Percentiles rank a stretch among this genome's conserved stretches.
phyloP scores from a whole-genome alignment of 2,797 vertebrate species.

The Acrocephalus scirpaceus region DNA sequence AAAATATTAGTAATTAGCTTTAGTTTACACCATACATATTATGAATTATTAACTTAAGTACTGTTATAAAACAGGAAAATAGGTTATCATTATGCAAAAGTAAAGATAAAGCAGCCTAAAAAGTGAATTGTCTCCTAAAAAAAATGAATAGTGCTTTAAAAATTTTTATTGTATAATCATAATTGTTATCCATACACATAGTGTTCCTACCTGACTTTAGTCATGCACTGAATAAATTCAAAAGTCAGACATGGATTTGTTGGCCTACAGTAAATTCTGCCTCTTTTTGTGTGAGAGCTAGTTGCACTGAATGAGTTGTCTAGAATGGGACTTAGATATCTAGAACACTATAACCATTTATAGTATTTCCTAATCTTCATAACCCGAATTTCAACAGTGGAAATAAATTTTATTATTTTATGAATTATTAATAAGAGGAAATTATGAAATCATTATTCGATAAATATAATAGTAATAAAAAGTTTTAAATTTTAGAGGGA shows the following conservation, averaged over 20 bases:
- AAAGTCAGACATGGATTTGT: background rate
- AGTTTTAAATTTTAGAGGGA: background rate
- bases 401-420: background rate
- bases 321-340: background rate
- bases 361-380: background rate
- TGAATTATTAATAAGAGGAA: background rate
- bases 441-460: background rate
- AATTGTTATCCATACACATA: background rate
- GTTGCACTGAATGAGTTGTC: background rate
- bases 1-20: conserved; percentile 13
- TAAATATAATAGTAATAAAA: background rate
- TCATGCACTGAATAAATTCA: background rate
- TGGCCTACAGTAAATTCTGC: background rate
- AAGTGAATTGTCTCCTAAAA: background rate
- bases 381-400: background rate
- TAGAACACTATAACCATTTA: background rate
- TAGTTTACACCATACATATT: background rate
- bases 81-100: background rate
- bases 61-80: background rate
- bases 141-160: background rate
- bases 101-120: background rate
- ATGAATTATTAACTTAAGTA: background rate
- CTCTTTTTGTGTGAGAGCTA: background rate
- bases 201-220: background rate
- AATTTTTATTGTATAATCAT: background rate